Evolutionary conservation across 2,797 vertebrate genomes (phyloP).

Genomic region (Cheirogaleus major): DNA sequence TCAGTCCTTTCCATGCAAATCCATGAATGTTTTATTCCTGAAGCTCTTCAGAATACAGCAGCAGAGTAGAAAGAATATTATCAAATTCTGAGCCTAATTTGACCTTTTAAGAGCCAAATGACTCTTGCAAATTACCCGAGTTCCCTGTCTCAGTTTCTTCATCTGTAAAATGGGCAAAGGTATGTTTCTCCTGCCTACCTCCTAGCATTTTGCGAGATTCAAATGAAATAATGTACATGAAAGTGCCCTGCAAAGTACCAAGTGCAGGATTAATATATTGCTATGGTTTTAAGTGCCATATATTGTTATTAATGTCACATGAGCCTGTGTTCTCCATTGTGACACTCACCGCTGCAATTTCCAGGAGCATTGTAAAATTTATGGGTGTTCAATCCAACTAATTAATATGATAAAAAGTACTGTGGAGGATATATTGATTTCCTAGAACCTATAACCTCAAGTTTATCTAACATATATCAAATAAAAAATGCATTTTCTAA

Average conservation of each 20-base stretch:
- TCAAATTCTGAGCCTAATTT: not conserved
- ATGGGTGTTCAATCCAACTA: not conserved
- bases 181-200: fast-evolving
- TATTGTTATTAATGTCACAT: fast-evolving
- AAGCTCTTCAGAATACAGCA: not conserved
- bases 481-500: not conserved
- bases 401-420: not conserved
- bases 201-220: not conserved
- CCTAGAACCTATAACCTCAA: not conserved
- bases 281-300: fast-evolving
- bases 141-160: not conserved
- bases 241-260: not conserved
- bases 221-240: not conserved
- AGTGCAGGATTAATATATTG: not conserved
- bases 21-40: not conserved
- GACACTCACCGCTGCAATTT: too few relatives aligned
- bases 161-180: not conserved
- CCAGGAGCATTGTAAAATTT: not conserved
- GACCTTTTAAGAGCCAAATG: not conserved
- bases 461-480: not conserved
- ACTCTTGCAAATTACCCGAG: not conserved
- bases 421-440: not conserved
- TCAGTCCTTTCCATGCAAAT: not conserved
- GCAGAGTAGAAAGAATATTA: not conserved
- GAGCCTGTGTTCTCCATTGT: not conserved